Conservation (phyloP, 2,797 vertebrate genomes). For the Nannoperca australis region DNA sequence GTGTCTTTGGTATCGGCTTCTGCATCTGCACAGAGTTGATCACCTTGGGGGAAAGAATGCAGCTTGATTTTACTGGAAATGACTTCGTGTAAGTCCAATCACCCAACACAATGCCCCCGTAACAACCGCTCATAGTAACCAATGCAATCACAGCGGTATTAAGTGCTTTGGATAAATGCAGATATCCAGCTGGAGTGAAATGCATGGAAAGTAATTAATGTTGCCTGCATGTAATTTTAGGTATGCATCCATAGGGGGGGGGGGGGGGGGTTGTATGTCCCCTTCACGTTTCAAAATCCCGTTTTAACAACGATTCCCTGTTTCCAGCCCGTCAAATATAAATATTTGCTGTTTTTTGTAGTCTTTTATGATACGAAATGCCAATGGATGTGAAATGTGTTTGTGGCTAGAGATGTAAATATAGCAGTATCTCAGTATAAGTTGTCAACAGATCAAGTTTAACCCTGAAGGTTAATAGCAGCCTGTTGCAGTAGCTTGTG, state of each 20-base stretch:
- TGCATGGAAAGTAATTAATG: not conserved
- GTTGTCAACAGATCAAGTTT: not conserved
- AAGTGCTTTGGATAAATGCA: constrained; percentile 2
- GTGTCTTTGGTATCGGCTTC: constrained; percentile 12
- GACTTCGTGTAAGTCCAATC: constrained; percentile 9
- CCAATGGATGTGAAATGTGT: no score
- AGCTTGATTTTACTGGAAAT: constrained; percentile 25
- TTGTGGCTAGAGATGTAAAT: not conserved
- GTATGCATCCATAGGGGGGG: not conserved
- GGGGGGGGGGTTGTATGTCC: no score
- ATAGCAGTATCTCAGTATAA: not conserved
- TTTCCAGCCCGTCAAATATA: not conserved
- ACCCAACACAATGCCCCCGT: not conserved
- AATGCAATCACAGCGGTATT: not conserved
- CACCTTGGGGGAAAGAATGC: constrained; percentile 29
- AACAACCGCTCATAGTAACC: not conserved
- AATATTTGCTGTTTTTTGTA: not conserved
- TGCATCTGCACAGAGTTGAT: constrained; percentile 12
- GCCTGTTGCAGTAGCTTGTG: no score
- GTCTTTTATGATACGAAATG: no score
- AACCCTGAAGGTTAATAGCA: no score
- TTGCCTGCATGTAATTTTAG: no score
- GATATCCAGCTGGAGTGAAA: not conserved
- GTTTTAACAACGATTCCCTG: no score
- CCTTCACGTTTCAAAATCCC: no score